A percentile compares a stretch with the other conserved stretches of the same genome.
Conservation (phyloP, 1,140 invertebrate genomes). For the Coenobita brevimanus region DNA sequence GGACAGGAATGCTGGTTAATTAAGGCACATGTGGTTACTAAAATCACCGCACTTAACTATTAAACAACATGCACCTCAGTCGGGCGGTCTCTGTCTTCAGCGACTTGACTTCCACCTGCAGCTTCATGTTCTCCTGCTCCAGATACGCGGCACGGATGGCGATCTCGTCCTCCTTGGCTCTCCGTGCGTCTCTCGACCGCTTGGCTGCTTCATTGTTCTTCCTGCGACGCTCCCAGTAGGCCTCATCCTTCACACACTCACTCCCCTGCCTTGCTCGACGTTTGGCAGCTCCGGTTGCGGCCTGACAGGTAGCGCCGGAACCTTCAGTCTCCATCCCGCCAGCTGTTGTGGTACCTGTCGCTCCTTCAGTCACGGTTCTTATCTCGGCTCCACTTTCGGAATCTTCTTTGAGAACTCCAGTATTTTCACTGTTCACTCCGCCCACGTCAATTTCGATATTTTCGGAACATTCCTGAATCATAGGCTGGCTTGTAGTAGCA, state of each 20-base stretch:
- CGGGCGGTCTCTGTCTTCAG: constrained; percentile 78
- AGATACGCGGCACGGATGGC: constrained; percentile 90
- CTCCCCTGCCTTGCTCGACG: constrained; percentile 25
- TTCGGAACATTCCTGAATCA: too few species aligned
- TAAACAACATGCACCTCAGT: too few species aligned
- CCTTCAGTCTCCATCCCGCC: neutral
- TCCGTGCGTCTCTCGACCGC: constrained; percentile 89
- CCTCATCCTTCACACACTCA: constrained; percentile 65
- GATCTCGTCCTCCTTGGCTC: constrained; percentile 93
- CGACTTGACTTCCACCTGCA: constrained; percentile 79
- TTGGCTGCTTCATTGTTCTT: constrained; percentile 98
- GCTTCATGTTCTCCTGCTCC: constrained; percentile 84
- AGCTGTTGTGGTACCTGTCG: neutral
- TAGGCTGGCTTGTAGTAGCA: too few species aligned
- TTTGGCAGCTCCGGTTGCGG: constrained; percentile 22
- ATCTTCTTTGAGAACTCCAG: too few species aligned
- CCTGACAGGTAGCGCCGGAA: neutral
- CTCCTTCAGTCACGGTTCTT: too few species aligned
- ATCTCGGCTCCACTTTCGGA: too few species aligned
- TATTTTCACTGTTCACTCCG: too few species aligned
- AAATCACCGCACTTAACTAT: too few species aligned
- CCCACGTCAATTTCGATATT: too few species aligned
- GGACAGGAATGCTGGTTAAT: too few species aligned
- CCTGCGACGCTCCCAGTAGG: constrained; percentile 77
- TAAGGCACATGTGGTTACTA: too few species aligned